phyloP scores from a whole-genome alignment of 2,888 invertebrate genomes.

The Marronus borbonicus region DNA sequence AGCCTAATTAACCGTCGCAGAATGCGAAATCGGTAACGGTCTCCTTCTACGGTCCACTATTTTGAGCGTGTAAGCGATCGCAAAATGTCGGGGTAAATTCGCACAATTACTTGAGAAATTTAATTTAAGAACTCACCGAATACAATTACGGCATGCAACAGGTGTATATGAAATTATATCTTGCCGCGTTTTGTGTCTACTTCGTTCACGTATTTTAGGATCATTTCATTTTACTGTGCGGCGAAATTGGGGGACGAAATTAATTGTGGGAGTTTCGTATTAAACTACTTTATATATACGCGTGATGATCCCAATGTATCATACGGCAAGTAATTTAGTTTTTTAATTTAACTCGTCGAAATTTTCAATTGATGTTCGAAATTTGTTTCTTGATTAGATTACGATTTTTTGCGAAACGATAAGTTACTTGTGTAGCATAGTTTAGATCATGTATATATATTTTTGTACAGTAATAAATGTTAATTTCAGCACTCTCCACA shows the following conservation, averaged over 20 bases:
- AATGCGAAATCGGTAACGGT: conserved; percentile 1
- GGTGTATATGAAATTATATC: conserved; percentile 41
- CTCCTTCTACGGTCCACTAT: background rate
- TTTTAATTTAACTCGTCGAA: too few species aligned
- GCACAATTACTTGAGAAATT: conserved; percentile 32
- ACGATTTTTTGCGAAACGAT: too few species aligned
- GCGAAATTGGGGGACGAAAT: background rate
- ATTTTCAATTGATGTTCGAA: too few species aligned
- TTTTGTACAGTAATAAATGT: too few species aligned
- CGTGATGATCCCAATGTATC: too few species aligned
- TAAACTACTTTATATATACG: background rate
- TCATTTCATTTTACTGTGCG: conserved; percentile 10
- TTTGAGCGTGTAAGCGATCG: background rate
- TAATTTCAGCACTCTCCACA: too few species aligned
- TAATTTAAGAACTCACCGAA: conserved; percentile 26
- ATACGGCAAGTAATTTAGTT: too few species aligned
- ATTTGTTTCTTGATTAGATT: too few species aligned
- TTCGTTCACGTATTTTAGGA: conserved; percentile 21
- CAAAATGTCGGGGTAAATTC: conserved; percentile 34
- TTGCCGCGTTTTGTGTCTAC: conserved; percentile 15
- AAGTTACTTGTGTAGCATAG: too few species aligned
- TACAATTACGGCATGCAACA: conserved; percentile 39
- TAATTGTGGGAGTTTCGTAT: background rate
- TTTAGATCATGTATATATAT: too few species aligned
- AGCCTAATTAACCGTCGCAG: conserved; percentile 20